Conservation (phyloP, 2,113 vertebrate genomes). For the Mus musculus region DNA sequence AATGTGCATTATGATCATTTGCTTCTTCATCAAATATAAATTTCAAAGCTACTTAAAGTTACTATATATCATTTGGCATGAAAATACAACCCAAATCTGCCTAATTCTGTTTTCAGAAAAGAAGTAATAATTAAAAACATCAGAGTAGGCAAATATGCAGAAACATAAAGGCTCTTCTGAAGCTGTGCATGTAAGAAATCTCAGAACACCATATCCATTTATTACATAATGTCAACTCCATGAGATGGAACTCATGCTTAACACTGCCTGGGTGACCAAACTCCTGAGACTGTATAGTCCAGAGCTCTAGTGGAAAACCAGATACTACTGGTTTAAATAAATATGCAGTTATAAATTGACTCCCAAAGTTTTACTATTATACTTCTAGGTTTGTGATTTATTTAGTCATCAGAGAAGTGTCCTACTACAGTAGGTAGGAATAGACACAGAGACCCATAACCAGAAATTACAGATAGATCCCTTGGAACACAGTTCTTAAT, state of each 20-base stretch:
- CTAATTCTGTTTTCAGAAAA: background rate
- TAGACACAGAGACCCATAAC: no score
- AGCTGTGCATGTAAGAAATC: background rate
- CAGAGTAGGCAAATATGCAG: background rate
- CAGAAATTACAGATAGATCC: no score
- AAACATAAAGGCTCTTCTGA: background rate
- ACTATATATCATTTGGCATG: background rate
- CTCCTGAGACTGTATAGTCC: background rate
- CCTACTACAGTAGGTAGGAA: background rate
- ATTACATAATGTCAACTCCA: background rate
- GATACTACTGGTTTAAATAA: background rate
- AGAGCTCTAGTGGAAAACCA: background rate
- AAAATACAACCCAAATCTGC: background rate
- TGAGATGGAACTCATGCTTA: no score
- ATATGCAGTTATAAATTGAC: background rate
- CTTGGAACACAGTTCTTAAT: no score
- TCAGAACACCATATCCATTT: background rate
- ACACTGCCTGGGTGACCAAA: background rate
- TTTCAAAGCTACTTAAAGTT: background rate
- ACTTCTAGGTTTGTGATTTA: background rate
- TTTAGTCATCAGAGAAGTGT: background rate
- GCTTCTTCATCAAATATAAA: background rate
- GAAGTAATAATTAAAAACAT: background rate
- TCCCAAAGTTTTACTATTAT: background rate
- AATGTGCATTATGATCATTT: background rate